Conservation (phyloP, 2,888 invertebrate species). For the Odiellus spinosus region DNA sequence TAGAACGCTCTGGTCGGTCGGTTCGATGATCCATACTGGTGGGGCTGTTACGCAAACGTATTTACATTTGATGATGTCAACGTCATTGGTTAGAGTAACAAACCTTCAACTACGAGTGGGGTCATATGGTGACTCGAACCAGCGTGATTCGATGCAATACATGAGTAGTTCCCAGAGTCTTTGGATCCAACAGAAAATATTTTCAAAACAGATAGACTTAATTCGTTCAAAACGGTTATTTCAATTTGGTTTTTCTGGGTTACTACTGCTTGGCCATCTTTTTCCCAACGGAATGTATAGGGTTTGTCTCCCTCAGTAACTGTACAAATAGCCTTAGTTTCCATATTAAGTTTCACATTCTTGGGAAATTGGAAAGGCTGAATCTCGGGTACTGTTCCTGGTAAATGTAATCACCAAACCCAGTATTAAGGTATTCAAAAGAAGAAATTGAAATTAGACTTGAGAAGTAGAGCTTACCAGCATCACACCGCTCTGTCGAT, state of each 20-base stretch:
- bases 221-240: background rate
- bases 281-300: background rate
- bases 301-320: background rate
- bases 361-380: background rate
- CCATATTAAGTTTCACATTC: background rate
- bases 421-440: no score
- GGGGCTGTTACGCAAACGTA: constrained; percentile 7
- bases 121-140: no score
- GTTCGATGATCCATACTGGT: constrained; percentile 9
- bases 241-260: background rate
- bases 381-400: background rate
- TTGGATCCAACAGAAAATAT: background rate
- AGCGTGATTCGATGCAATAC: background rate
- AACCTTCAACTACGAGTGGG: no score
- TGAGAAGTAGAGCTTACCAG: no score
- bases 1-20: constrained; percentile 6
- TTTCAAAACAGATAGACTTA: background rate
- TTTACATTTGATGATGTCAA: background rate
- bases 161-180: background rate
- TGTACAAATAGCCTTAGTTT: background rate
- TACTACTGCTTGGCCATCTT: background rate
- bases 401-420: no score
- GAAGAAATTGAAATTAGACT: no score
- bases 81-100: no score
- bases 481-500: no score